Evolutionary conservation across 2,797 vertebrate species (phyloP), one percentile per base, ranked within the genome.

Genomic region (Pygocentrus nattereri): DNA sequence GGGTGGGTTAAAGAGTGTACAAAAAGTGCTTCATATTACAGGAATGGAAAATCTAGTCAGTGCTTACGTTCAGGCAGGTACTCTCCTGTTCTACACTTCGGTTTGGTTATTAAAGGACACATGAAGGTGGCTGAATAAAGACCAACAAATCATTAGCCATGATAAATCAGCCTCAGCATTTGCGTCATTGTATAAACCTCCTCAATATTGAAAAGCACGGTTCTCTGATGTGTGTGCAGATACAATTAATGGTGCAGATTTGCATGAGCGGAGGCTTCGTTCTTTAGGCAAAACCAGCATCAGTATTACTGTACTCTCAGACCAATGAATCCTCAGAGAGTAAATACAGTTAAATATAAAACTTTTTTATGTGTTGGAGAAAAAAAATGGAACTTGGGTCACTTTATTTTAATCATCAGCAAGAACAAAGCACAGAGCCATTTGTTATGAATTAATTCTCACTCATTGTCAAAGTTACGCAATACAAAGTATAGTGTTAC

Each of bases 131-230:
- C 61, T 1, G 30, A 19, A 76, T 61, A 47, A 65, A 73, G 69
- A 77, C 62, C 61, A 82, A 62, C 10, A 31, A 82, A 76, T 82
- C 76, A 31, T 74, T 79, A 82, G 68, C 49, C 15, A 2, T 59
- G 41, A 64, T 34, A 68, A 72, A 85, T 52, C 73, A 50, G 78
- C 6, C 30, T 73, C 69, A 41, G 78, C 41, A n/a, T 74, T 62
- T 23, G n/a, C 34, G 44, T 81, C 72, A 69, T 75, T 75, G 64
- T 65, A n/a, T n/a, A 81, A 81, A 75, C 41, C 72, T 75, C 79
- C 81, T 81, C 64, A 69, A 75, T 75, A 75, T 81, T 69, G 75
- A 68, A 75, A 81, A 25, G 50, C 52, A 25, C 13, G 10, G 52
- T n/a, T 5, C 19, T 59, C 16, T 81, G 72, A 82, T 44, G 59